These are phyloP conservation scores for Eupithecia centaureata DNA, from an alignment of 2,888 invertebrate genomes.

Conservation along the genomic window DNA sequence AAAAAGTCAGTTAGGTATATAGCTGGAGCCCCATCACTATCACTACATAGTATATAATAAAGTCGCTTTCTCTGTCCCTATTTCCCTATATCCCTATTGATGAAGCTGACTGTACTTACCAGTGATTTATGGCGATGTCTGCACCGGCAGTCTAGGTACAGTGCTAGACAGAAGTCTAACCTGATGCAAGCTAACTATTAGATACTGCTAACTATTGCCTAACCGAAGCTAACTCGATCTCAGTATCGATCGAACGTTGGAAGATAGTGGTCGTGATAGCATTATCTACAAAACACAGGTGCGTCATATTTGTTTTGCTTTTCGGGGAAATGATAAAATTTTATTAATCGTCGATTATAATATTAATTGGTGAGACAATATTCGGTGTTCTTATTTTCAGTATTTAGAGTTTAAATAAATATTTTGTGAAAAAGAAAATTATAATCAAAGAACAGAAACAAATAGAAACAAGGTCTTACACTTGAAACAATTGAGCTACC, in stretches of 20 bases:
- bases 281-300: conserved; percentile 5
- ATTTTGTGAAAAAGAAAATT: too few species aligned
- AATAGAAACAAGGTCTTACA: too few species aligned
- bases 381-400: not conserved
- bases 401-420: too few species aligned
- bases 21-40: too few species aligned
- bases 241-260: not conserved
- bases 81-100: too few species aligned
- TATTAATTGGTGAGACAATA: not conserved
- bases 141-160: not conserved
- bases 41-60: too few species aligned
- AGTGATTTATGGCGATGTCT: not conserved
- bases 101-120: not conserved
- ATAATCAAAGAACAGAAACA: too few species aligned
- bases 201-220: not conserved
- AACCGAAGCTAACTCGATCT: not conserved
- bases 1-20: too few species aligned
- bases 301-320: not conserved
- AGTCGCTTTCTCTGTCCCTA: too few species aligned
- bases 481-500: too few species aligned
- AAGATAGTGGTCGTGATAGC: not conserved
- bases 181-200: not conserved
- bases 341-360: not conserved
- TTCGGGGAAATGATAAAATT: not conserved
- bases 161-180: not conserved